Percentiles rank a stretch among this genome's conserved stretches.
Conservation (phyloP, 2,888 invertebrate genomes). For the Lochmaea crataegi region DNA sequence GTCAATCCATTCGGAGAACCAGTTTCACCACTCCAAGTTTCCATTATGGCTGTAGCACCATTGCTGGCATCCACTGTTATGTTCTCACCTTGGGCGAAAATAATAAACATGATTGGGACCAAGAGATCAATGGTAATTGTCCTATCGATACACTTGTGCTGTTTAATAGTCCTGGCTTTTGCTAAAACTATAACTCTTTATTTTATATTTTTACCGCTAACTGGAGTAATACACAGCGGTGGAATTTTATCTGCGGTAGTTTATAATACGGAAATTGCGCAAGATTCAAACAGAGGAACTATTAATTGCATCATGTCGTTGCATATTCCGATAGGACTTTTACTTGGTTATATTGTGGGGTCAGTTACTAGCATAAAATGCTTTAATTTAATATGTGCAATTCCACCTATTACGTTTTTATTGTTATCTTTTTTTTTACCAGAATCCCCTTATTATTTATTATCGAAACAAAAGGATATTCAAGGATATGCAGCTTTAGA, state of each 20-base stretch:
- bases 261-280: slow-evolving; percentile 14
- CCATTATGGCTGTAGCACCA: neutral
- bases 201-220: neutral
- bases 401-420: slow-evolving; percentile 39
- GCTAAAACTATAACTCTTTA: neutral
- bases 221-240: neutral
- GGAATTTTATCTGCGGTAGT: neutral
- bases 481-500: slow-evolving; percentile 70
- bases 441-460: slow-evolving; percentile 47
- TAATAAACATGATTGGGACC: neutral
- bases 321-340: slow-evolving; percentile 37
- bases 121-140: neutral
- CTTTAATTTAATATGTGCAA: slow-evolving; percentile 38
- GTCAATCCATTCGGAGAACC: slow-evolving; percentile 9
- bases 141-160: neutral
- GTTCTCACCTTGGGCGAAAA: neutral
- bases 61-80: neutral
- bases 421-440: slow-evolving; percentile 32
- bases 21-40: neutral
- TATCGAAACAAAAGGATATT: slow-evolving; percentile 65
- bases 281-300: slow-evolving; percentile 52
- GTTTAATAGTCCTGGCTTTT: neutral
- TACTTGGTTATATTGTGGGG: slow-evolving; percentile 42
- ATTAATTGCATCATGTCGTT: slow-evolving; percentile 65
- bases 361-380: slow-evolving; percentile 40